Evolutionary conservation across 2,888 invertebrate species (phyloP), one percentile per base, ranked within the genome.

Genomic region (Nipponacmea schrenckii): DNA sequence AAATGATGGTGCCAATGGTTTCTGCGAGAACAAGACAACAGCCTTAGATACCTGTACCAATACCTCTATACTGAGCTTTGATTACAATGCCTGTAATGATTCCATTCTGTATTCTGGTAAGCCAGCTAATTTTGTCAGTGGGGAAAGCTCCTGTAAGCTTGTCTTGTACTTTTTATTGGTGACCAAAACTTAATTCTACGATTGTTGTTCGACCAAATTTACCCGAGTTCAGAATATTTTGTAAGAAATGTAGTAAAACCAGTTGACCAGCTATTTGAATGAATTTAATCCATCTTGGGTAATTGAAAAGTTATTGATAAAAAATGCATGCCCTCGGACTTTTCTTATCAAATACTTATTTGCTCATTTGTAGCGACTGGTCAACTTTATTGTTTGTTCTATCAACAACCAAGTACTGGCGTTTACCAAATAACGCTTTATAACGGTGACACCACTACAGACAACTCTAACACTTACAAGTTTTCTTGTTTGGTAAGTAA

Each of bases 401-500:
- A 50, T 31, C 20, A 56, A 45, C 27, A 24, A 50, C 63, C 64
- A 20, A 62, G 39, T 15, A 65, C 73, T n/a, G 64, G 73, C 56
- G 69, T 69, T 8, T 76, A 77, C 62, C 72, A 79, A 17, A 46
- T 81, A n/a, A 78, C 79, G 44, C 73, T 81, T 62, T 82, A 79
- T 68, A 83, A 83, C 70, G 56, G 68, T 50, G 83, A 83, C 67
- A 31, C 73, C 31, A 77, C 78, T 0, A 77, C 78, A 12, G 83
- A 83, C 65, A 77, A 80, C 46, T 74, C 74, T 10, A 77, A 79
- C 1, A 82, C 79, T 10, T 81, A 80, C 71, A 76, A 76, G 64
- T 79, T 80, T 65, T 78, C 78, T 10, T 82, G 82, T 63, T 76
- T 79, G 70, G 83, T 83, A 72, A 76, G 83, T 80, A 7, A 4